Evolutionary conservation across 2,888 invertebrate species (phyloP).

Genomic region (Diplazon laetatorius): DNA sequence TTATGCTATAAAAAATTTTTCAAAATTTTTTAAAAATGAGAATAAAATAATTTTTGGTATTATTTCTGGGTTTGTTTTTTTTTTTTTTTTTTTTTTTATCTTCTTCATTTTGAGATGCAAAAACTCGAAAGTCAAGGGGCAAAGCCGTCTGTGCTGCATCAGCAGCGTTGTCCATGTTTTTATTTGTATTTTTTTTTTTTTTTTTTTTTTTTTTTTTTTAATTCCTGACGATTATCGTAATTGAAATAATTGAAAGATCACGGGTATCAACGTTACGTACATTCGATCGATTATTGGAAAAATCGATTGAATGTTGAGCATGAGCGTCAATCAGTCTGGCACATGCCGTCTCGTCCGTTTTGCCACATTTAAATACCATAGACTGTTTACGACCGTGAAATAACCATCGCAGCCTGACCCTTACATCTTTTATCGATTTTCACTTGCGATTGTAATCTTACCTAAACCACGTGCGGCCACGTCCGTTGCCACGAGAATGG

Average conservation of each 20-base stretch:
- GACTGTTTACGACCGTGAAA: conserved; percentile 76
- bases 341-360: conserved; percentile 81
- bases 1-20: conserved; percentile 7
- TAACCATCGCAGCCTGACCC: conserved; percentile 83
- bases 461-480: conserved; percentile 87
- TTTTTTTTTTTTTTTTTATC: background rate
- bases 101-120: background rate
- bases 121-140: conserved; percentile 47
- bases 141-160: conserved; percentile 49
- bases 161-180: conserved; percentile 15
- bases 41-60: no score
- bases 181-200: conserved; percentile 3
- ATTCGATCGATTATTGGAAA: conserved; percentile 46
- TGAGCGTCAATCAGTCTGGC: conserved; percentile 82
- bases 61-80: no score
- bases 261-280: conserved; percentile 49
- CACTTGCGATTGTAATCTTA: conserved; percentile 78
- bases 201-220: background rate
- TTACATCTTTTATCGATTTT: conserved; percentile 78
- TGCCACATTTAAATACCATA: conserved; percentile 78
- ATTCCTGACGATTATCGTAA: conserved; percentile 2
- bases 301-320: conserved; percentile 65
- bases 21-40: background rate
- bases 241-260: conserved; percentile 45
- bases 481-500: conserved; percentile 87